These are phyloP conservation scores for Osmerus eperlanus DNA, from an alignment of 2,113 vertebrate species.

Conservation along the genomic window DNA sequence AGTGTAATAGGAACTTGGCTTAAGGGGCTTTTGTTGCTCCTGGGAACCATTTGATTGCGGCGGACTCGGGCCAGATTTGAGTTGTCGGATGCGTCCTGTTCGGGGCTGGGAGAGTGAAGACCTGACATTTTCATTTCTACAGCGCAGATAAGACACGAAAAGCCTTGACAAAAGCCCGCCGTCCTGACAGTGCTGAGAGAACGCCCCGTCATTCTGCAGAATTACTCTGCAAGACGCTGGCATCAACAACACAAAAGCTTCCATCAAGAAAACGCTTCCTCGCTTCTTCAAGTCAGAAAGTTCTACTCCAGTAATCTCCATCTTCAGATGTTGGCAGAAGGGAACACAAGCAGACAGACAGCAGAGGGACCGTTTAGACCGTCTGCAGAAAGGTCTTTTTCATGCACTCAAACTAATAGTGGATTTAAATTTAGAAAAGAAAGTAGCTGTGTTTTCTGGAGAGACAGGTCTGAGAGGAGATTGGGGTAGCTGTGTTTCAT, in stretches of 20 bases:
- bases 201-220: slow-evolving; percentile 25
- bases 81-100: slow-evolving; percentile 21
- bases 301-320: slow-evolving; percentile 10
- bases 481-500: too few relatives aligned
- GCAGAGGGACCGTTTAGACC: neutral
- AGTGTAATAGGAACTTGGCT: slow-evolving; percentile 46
- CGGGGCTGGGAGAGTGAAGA: slow-evolving; percentile 29
- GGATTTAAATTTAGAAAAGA: too few relatives aligned
- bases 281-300: neutral
- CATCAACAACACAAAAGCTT: slow-evolving; percentile 30
- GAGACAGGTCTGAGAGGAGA: too few relatives aligned
- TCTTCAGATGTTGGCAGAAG: neutral
- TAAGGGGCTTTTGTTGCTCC: slow-evolving; percentile 41
- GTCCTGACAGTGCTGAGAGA: slow-evolving; percentile 29
- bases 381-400: neutral
- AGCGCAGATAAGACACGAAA: slow-evolving; percentile 51
- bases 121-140: slow-evolving; percentile 50
- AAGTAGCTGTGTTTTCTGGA: too few relatives aligned
- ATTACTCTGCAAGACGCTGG: slow-evolving; percentile 6
- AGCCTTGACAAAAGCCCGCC: slow-evolving; percentile 37
- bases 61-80: slow-evolving; percentile 31
- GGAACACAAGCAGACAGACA: neutral
- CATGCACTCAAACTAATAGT: neutral
- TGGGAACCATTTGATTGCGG: slow-evolving; percentile 55
- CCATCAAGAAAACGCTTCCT: neutral